A percentile compares a stretch with the other conserved stretches of the same genome.
These are phyloP conservation scores for Onychomys leucogaster DNA, from an alignment of 2,797 vertebrate species.

Conservation along the genomic window DNA sequence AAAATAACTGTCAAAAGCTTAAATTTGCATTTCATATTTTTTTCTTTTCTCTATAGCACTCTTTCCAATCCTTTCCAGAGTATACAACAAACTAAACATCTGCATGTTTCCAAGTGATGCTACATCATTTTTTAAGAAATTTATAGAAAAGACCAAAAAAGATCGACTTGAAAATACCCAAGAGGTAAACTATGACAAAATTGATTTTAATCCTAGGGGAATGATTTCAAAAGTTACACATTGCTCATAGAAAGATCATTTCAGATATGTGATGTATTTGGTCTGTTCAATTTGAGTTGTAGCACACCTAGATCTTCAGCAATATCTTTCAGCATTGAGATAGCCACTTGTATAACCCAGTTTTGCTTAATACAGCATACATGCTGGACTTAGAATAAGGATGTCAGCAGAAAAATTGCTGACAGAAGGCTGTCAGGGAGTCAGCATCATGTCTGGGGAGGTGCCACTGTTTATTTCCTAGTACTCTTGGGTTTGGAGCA, in stretches of 20 bases:
- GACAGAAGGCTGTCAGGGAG: too few relatives aligned
- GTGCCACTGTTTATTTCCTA: not conserved
- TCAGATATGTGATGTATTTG: not conserved
- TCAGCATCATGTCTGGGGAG: not conserved
- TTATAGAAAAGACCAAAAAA: slow-evolving; percentile 47
- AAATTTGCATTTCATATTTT: not conserved
- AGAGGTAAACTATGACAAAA: slow-evolving; percentile 34
- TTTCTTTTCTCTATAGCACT: not conserved
- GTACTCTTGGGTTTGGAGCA: too few relatives aligned
- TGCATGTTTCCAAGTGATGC: not conserved
- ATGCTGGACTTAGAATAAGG: not conserved
- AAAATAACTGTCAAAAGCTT: not conserved
- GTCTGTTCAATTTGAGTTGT: not conserved
- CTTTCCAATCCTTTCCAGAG: slow-evolving; percentile 32
- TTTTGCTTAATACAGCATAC: too few relatives aligned
- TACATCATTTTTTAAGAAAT: not conserved
- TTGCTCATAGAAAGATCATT: not conserved
- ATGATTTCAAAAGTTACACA: not conserved
- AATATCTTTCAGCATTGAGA: not conserved
- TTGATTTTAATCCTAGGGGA: not conserved
- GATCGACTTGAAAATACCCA: not conserved
- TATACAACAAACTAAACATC: slow-evolving; percentile 45
- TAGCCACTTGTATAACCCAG: not conserved
- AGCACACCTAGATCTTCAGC: not conserved
- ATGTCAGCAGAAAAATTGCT: not conserved